These are phyloP conservation scores for Momotus momota DNA, from an alignment of 2,797 vertebrate genomes.

Conservation along the genomic window DNA sequence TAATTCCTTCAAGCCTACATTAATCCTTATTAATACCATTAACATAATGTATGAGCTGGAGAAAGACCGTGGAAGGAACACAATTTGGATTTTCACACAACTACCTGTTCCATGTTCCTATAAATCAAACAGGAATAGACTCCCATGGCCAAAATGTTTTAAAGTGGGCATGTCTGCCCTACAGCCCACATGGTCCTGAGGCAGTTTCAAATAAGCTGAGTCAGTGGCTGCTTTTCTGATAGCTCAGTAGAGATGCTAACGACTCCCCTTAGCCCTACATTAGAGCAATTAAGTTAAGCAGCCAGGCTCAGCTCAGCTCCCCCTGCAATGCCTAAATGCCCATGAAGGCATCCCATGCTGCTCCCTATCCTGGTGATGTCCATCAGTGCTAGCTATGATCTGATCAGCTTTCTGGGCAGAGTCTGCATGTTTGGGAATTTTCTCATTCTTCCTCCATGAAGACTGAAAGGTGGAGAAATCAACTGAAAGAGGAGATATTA, in stretches of 20 bases:
- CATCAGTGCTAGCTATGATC: rapidly evolving
- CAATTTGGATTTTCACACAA: background rate
- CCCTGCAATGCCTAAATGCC: background rate
- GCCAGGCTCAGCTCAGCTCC: background rate
- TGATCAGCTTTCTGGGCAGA: background rate
- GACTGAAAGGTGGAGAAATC: background rate
- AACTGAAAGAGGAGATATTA: background rate
- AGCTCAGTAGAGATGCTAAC: background rate
- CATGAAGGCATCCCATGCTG: background rate
- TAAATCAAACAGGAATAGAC: background rate
- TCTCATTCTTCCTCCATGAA: background rate
- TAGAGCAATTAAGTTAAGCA: background rate
- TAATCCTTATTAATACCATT: slow-evolving; percentile 55
- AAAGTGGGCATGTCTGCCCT: background rate
- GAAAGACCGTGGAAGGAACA: background rate
- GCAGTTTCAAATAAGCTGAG: background rate
- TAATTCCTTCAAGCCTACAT: slow-evolving; percentile 45
- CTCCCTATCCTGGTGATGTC: background rate
- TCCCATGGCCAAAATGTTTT: background rate
- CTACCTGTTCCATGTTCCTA: background rate
- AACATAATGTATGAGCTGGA: slow-evolving; percentile 21
- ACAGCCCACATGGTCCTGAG: background rate
- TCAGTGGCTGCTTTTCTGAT: background rate
- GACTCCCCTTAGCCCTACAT: background rate
- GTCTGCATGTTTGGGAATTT: background rate